These are phyloP conservation scores for Phenganax stokvisi DNA, from an alignment of 92 coral and sea anemone genomes.

Conservation along the genomic window DNA sequence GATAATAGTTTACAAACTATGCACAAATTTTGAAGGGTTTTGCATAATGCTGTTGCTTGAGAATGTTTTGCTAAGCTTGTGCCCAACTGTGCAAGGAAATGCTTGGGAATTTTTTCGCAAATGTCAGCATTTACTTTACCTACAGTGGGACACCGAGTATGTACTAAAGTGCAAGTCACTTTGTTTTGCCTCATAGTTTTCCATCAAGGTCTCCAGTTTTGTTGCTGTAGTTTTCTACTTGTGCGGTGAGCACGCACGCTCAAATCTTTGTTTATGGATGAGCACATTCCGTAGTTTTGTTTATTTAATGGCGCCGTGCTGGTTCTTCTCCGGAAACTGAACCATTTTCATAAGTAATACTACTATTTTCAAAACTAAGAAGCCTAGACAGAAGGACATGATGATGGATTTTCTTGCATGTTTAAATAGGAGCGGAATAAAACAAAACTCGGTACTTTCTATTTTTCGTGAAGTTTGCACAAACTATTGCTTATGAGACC, in stretches of 20 bases:
- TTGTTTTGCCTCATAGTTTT: not conserved
- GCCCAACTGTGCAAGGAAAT: conserved; percentile 35
- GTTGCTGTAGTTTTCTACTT: not conserved
- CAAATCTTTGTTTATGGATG: conserved; percentile 25
- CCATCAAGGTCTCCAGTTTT: not conserved
- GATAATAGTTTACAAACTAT: not conserved
- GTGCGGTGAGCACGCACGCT: conserved; percentile 9
- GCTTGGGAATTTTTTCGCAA: conserved; percentile 12
- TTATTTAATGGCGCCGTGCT: conserved; percentile 46
- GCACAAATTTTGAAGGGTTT: conserved; percentile 12
- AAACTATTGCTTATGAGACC: not conserved
- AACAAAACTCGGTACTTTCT: not conserved
- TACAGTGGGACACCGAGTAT: not conserved
- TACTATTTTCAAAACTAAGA: conserved; percentile 38
- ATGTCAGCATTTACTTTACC: conserved; percentile 1
- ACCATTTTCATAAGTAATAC: conserved; percentile 40
- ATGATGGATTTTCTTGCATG: conserved; percentile 18
- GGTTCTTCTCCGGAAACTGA: conserved; percentile 38
- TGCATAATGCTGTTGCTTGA: conserved; percentile 1
- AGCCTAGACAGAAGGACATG: conserved; percentile 37
- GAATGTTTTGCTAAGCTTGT: not conserved
- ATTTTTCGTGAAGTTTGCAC: not conserved
- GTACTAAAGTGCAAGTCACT: not conserved
- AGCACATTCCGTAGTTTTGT: conserved; percentile 37
- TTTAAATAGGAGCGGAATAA: not conserved